Percentiles rank a stretch among this genome's conserved stretches.
Evolutionary conservation across 2,113 vertebrate species (phyloP).

Genomic region (Corythoichthys haematopterus): DNA sequence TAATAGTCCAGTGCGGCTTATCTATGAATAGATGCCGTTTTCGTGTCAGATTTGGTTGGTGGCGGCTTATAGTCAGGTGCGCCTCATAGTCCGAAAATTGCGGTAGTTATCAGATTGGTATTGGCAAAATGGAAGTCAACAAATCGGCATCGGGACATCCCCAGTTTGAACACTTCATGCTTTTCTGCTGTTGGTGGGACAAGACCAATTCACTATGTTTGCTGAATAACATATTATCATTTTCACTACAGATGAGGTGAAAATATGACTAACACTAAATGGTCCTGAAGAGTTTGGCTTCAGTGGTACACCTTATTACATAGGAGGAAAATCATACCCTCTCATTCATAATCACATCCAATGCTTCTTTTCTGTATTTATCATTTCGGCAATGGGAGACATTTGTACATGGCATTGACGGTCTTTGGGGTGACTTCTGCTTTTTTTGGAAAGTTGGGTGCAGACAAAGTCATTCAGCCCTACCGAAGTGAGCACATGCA

Average conservation of each 20-base stretch:
- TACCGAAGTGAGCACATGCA: constrained; percentile 25
- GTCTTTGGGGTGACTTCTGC: no score
- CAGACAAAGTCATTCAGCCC: constrained; percentile 27
- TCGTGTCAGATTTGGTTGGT: no score
- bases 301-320: constrained; percentile 26
- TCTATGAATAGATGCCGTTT: no score
- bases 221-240: not conserved
- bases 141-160: no score
- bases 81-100: no score
- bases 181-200: not conserved
- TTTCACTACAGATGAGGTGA: not conserved
- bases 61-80: no score
- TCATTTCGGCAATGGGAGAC: constrained; percentile 15
- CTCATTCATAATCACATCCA: constrained; percentile 1
- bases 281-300: not conserved
- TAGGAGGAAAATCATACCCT: constrained; percentile 45
- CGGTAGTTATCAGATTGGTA: no score
- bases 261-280: not conserved
- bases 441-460: constrained; percentile 42
- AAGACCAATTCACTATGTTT: not conserved
- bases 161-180: not conserved
- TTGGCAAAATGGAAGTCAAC: no score
- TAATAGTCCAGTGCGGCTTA: no score
- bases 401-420: constrained; percentile 8
- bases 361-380: constrained; percentile 16